phyloP scores from a whole-genome alignment of 2,113 vertebrate genomes.

The human region GRCh38 chr9:124615001-124615500 shows the following conservation, averaged over 20 bases:
- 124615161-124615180: not conserved
- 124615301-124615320: not conserved
- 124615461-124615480: not conserved
- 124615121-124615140: conserved; percentile 31
- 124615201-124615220: not conserved
- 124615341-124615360: not conserved
- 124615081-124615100: not conserved
- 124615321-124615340: not conserved
- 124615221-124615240: conserved; percentile 40
- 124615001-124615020: conserved; percentile 18
- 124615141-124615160: conserved; percentile 2
- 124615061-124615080: conserved; percentile 37
- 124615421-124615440: not conserved
- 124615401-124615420: not conserved
- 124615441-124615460: not conserved
- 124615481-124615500: not conserved
- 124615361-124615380: not conserved
- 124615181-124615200: not conserved
- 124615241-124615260: not conserved
- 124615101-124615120: not conserved
- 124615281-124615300: conserved; percentile 38
- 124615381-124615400: not conserved
- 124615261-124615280: not conserved
- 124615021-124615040: conserved; percentile 36
- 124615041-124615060: not conserved